These are phyloP conservation scores for Sebastiscus albofasciatus DNA, from an alignment of 2,797 vertebrate genomes.

Conservation along the genomic window DNA sequence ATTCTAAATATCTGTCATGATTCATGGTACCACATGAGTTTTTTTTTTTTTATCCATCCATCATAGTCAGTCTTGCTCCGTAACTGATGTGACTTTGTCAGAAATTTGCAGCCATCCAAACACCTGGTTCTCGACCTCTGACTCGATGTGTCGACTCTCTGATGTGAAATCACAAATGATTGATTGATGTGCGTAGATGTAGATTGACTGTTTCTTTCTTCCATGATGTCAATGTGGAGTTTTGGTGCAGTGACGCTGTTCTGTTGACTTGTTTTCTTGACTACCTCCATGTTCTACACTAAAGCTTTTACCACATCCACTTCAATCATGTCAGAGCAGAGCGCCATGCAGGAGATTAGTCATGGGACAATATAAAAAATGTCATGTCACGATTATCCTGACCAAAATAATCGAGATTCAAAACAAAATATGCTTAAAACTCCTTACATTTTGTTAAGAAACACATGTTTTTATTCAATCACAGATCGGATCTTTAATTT, in stretches of 20 bases:
- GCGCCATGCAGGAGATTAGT: background rate
- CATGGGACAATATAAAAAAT: no score
- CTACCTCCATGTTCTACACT: background rate
- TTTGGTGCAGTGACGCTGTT: background rate
- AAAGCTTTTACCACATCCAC: conserved; percentile 13
- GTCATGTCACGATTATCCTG: no score
- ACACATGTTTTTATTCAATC: no score
- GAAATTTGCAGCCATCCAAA: no score
- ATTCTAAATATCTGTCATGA: background rate
- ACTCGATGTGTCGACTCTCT: background rate
- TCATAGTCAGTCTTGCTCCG: no score
- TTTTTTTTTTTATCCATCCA: no score
- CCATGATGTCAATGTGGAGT: background rate
- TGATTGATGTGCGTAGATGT: background rate
- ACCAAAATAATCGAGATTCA: no score
- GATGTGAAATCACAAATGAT: conserved; percentile 16
- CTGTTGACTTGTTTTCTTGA: background rate
- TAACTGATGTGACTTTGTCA: background rate
- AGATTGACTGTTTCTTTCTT: background rate
- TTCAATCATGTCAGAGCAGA: conserved; percentile 19
- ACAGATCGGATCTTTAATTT: no score
- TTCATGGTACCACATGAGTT: no score
- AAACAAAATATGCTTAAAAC: no score
- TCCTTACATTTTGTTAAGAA: no score
- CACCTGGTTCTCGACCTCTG: background rate